phyloP scores from a whole-genome alignment of 2,797 vertebrate genomes.

The Tragopan temminckii region DNA sequence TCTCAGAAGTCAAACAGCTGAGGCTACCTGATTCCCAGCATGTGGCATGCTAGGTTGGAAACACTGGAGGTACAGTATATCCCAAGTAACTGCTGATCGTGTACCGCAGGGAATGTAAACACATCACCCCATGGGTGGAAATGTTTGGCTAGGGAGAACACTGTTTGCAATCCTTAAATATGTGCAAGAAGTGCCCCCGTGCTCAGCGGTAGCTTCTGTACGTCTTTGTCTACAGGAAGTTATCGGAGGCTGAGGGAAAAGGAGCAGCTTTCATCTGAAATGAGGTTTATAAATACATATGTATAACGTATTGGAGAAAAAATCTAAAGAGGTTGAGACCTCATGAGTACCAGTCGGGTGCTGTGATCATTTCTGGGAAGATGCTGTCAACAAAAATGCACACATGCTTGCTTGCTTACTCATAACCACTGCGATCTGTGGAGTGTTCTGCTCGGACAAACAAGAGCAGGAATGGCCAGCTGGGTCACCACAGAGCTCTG shows the following conservation, averaged over 20 bases:
- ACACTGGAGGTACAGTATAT: constrained; percentile 8
- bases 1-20: constrained; percentile 1
- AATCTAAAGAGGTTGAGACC: not conserved
- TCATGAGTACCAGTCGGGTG: not conserved
- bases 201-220: constrained; percentile 11
- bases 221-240: not conserved
- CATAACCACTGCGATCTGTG: constrained; percentile 11
- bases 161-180: not conserved
- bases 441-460: constrained; percentile 4
- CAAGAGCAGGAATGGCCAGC: constrained; percentile 27
- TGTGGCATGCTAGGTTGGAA: not conserved
- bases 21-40: constrained; percentile 26
- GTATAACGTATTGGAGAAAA: not conserved
- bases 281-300: not conserved
- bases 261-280: constrained; percentile 23
- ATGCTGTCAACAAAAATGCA: constrained; percentile 23
- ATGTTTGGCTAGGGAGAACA: constrained; percentile 2
- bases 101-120: constrained; percentile 40
- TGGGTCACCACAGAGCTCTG: constrained; percentile 32
- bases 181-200: not conserved
- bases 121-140: constrained; percentile 42
- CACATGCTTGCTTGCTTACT: not conserved
- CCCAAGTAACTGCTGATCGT: constrained; percentile 1
- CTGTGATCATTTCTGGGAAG: constrained; percentile 40
- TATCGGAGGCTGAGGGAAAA: constrained; percentile 24